Base-by-base conservation (phyloP, 2,797 vertebrate species). In the Myoxocephalus aenaeus region DNA sequence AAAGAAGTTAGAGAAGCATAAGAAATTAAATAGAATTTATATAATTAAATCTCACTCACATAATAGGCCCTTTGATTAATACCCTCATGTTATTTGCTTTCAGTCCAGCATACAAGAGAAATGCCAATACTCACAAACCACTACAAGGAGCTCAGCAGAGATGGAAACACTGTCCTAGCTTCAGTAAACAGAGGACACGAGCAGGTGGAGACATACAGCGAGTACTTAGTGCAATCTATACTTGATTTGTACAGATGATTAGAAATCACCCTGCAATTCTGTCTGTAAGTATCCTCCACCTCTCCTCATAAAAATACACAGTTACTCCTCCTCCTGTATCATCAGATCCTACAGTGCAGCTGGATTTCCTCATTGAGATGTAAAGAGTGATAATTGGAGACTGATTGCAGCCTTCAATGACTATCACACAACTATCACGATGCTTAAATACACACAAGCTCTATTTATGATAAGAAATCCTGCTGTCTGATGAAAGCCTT, bases 321-420 rank as follows among this genome's bases (percentile, higher is more conserved):
- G 56, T 75, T 71, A 56, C 71, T 79, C 83, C 84, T 81, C 83
- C 79, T 83, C 78, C 83, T 84, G 83, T 73, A 77, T 88, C 86
- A 86, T 89, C 75, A 82, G 32, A 71, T 79, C 77, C 73, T 73
- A 59, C 74, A 56, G 63, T 88, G 86, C 89, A 91, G 89, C 90
- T 92, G 90, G 88, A 90, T 87, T 87, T 91, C 87, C 86, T 93
- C 86, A 88, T 90, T 90, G 83, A 94, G 85, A 92, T 92, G 87
- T 93, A 93, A 94, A 94, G 92, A 91, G 94, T 27, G 82, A 87
- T 95, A 94, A 95, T 95, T 94, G 86, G 84, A 86, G 83, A 71
- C 93, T 96, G 94, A 96, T 95, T 94, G 92, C 92, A 87, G 89
- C 89, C 83, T 90, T 91, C 81, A 90, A 58, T 67, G 75, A 67